Evolutionary conservation across 1,140 invertebrate genomes (phyloP), one percentile per base, ranked within the genome.

Genomic region (Phortica variegata): DNA sequence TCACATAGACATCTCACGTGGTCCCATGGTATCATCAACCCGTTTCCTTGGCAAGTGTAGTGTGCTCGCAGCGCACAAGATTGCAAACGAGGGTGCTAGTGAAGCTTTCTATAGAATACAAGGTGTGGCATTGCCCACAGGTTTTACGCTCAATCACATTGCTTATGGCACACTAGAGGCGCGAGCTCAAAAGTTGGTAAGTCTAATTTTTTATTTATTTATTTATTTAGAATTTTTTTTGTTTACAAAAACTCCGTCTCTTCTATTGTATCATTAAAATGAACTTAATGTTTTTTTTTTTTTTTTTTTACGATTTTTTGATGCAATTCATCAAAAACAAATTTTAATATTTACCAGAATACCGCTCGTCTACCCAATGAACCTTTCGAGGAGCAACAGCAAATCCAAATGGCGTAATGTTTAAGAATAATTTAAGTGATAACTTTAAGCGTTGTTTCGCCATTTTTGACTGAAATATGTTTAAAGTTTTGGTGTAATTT

Each of bases 1-100:
- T 47, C 89, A 95, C 65, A 85, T 97, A 36, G 95, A 98, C 65
- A 93, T 97, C 32, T 93, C 90, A 19, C 85, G 85, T 60, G 95
- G 94, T 0, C 94, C 94, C 0, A 87, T 96, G 85, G 84, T 98
- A 23, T 80, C 82, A 3, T 85, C 87, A 49, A 90, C 90, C 0
- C 75, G 76, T 26, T 84, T 89, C 45, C 75, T 97, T 6, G 90
- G 90, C 0, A 81, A 87, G 29, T 85, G 84, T 47, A 84, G 85
- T 3, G 75, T 97, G 8, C 76, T 85, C 8, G 84, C 89, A 6
- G 86, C 90, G 12, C 87, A 92, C 61, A 81, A 84, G 70, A 78
- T 81, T 5, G 77, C 81, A 17, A 79, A 81, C 46, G 75, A 78
- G 37, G 77, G 72, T 1, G 77, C 81, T 2, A 66, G 77, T 1